Base-by-base conservation (phyloP, 37 sponge, comb jelly and placozoan species). In the Eunapius fragilis region DNA sequence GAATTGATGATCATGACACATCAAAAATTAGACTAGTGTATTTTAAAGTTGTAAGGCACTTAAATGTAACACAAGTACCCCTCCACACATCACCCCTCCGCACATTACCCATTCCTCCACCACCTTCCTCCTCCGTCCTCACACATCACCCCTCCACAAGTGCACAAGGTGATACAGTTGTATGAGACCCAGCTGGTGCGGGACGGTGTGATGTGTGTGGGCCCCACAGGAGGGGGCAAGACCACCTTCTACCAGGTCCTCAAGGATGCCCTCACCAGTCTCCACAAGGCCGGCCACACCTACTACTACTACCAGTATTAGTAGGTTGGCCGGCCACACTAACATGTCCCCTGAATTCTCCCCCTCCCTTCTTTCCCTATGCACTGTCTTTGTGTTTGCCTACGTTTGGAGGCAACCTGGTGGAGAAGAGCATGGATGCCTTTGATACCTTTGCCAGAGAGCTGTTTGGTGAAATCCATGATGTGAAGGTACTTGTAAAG, bases 201-300 rank as follows among this genome's bases (percentile, higher is more conserved):
- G n/a, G 97, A 98, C 82, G 99, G 99, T 5, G 85, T 98, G 47
- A 98, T 98, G 99, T 91, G 96, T 92, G 97, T 98, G 34, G 99
- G 99, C 12, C 99, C 99, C 24, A 98, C 99, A 38, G 99, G 99
- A 31, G 99, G 99, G 68, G 99, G 99, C 4, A 98, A 98, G 84
- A 98, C 99, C 19, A 89, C 99, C 12, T 81, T 87, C 71, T 98
- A 98, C 81, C 85, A 95, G 89, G 86, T 94, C 10, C 94, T 98
- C 9, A 93, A 94, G 84, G 93, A 93, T 69, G 86, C 98, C 33
- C 86, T 98, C 67, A 91, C 84, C 47, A 84, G 84, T 25, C 90
- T 98, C 10, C 92, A 98, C 71, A 83, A 69, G 24, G 89, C 89
- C 28, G 90, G 91, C 25, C 83, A 89, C 48, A 34, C 83, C 17